These are phyloP conservation scores for Typhlichthys eigenmanni DNA, from an alignment of 2,797 vertebrate species.

Conservation along the genomic window DNA sequence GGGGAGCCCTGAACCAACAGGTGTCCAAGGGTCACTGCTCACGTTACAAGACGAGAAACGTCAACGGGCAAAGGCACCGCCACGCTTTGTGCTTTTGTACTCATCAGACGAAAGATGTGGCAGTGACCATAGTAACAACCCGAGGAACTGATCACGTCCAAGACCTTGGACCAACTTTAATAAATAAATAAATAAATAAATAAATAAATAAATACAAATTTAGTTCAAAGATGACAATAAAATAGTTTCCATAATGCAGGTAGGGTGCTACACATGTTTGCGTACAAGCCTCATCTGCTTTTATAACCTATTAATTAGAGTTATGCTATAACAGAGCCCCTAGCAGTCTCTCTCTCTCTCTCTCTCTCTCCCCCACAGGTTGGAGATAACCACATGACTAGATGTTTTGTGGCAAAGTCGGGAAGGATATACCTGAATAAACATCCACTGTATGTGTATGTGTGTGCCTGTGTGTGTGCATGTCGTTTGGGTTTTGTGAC, in stretches of 20 bases:
- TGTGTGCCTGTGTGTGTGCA: slow-evolving; percentile 11
- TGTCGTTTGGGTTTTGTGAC: background rate
- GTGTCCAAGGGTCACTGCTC: slow-evolving; percentile 36
- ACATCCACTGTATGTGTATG: slow-evolving; percentile 48
- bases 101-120: background rate
- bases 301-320: slow-evolving; percentile 73
- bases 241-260: slow-evolving; percentile 14
- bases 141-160: background rate
- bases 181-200: no score
- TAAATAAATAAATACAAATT: no score
- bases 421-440: slow-evolving; percentile 83
- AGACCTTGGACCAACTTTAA: background rate
- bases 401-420: slow-evolving; percentile 66
- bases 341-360: slow-evolving; percentile 34
- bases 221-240: slow-evolving; percentile 14
- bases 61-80: no score
- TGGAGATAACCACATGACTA: slow-evolving; percentile 39
- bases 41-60: slow-evolving; percentile 31
- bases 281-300: slow-evolving; percentile 57
- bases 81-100: no score
- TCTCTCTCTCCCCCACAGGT: slow-evolving; percentile 23
- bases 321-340: slow-evolving; percentile 50
- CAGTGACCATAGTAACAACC: background rate
- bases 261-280: background rate
- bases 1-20: background rate